Evolutionary conservation across 2,888 invertebrate genomes (phyloP).

Genomic region (Eustalomyia histrio): DNA sequence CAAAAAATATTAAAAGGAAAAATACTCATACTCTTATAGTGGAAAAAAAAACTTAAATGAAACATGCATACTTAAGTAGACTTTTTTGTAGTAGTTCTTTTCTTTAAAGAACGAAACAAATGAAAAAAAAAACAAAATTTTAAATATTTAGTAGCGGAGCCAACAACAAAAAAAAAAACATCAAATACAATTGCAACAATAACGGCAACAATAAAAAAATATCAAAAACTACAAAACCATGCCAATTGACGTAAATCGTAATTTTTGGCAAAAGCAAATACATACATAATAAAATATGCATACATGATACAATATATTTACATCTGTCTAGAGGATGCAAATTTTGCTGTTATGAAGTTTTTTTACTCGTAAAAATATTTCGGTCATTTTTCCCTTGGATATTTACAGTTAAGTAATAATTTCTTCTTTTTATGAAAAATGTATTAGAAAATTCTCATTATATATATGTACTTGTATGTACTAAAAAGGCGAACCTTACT

Average conservation of each 20-base stretch:
- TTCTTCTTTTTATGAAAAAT: no score
- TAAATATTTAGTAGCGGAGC: neutral
- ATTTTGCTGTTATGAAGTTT: neutral
- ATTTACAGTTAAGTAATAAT: no score
- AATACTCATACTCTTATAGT: neutral
- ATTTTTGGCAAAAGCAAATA: slow-evolving; percentile 28
- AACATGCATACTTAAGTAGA: slow-evolving; percentile 20
- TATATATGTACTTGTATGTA: no score
- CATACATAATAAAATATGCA: slow-evolving; percentile 1
- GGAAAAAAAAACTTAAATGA: slow-evolving; percentile 18
- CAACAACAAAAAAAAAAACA: neutral
- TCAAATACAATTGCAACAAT: neutral
- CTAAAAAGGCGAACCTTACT: no score
- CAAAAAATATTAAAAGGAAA: no score
- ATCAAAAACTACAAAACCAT: slow-evolving; percentile 8
- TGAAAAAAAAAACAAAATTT: neutral
- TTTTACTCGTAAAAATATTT: neutral
- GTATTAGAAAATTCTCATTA: no score
- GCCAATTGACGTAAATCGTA: slow-evolving; percentile 46
- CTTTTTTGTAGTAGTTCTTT: neutral
- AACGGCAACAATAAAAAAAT: no score
- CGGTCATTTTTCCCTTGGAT: no score
- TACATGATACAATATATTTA: neutral
- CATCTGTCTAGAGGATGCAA: slow-evolving; percentile 36
- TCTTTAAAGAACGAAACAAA: neutral